A percentile compares a stretch with the other conserved stretches of the same genome.
Evolutionary conservation across 1,140 invertebrate genomes (phyloP).

Genomic region (Akabosia matsudoensis): DNA sequence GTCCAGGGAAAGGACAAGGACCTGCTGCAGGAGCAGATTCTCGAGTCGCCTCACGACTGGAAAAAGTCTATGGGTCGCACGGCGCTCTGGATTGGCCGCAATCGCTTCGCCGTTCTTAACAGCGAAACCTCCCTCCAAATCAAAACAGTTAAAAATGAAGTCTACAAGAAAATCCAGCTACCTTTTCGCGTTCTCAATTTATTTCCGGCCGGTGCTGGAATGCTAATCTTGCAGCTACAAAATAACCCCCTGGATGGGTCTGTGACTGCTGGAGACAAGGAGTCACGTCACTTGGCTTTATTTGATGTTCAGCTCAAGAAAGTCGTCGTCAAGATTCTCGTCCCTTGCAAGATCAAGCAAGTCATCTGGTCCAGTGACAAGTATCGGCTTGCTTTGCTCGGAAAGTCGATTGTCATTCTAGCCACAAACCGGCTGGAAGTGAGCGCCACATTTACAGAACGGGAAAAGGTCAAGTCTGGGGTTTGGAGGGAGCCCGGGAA

Average conservation of each 20-base stretch:
- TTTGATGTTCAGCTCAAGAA: conserved; percentile 96
- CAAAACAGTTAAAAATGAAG: conserved; percentile 59
- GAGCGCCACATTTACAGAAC: conserved; percentile 4
- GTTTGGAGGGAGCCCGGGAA: conserved; percentile 53
- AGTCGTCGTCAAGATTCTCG: conserved; percentile 48
- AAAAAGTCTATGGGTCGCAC: conserved; percentile 66
- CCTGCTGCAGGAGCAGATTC: conserved; percentile 54
- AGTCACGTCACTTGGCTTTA: conserved; percentile 63
- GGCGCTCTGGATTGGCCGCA: conserved; percentile 65
- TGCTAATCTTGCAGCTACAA: conserved; percentile 81
- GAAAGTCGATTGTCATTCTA: conserved; percentile 80
- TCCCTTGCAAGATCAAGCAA: conserved; percentile 62
- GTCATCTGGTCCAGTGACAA: conserved; percentile 95
- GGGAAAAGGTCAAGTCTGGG: neutral
- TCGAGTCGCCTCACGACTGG: conserved; percentile 88
- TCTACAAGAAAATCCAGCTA: conserved; percentile 91
- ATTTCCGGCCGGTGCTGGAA: conserved; percentile 96
- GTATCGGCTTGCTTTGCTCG: conserved; percentile 84
- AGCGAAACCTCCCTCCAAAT: conserved; percentile 53
- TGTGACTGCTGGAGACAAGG: neutral
- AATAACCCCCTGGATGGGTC: too few relatives aligned
- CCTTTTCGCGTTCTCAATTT: conserved; percentile 88
- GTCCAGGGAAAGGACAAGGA: conserved; percentile 58
- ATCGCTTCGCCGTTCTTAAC: conserved; percentile 61
- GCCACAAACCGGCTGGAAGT: neutral